These are phyloP conservation scores for Cervus canadensis DNA, from an alignment of 2,113 vertebrate species.

Conservation along the genomic window DNA sequence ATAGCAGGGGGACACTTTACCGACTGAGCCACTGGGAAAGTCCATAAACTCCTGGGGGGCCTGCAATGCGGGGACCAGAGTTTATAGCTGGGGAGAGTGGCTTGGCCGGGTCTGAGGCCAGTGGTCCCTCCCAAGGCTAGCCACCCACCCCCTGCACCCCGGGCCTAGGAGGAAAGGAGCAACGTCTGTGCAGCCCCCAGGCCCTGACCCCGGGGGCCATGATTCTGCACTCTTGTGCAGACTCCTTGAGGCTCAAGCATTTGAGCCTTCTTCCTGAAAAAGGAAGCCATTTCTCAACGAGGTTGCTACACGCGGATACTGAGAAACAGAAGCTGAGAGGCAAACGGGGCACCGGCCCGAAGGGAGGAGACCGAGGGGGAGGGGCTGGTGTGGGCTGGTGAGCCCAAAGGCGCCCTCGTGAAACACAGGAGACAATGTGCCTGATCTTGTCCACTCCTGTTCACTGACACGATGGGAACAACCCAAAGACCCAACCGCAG, in stretches of 20 bases:
- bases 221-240: neutral
- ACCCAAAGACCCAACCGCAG: neutral
- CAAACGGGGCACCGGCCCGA: neutral
- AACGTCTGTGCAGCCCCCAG: accelerated
- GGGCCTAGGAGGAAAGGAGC: neutral
- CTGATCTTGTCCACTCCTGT: neutral
- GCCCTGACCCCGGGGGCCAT: neutral
- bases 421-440: no score
- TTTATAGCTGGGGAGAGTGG: neutral
- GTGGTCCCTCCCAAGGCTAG: neutral
- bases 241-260: neutral
- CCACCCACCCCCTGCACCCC: neutral
- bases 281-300: constrained; percentile 70
- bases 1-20: neutral
- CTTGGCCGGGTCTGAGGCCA: accelerated
- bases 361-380: neutral
- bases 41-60: neutral
- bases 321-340: constrained; percentile 54
- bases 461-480: neutral
- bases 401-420: neutral
- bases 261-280: constrained; percentile 41
- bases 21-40: neutral
- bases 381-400: neutral
- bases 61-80: neutral
- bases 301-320: constrained; percentile 55